Evolutionary conservation across 2,797 vertebrate genomes (phyloP).

Genomic region (Anguilla obscura): DNA sequence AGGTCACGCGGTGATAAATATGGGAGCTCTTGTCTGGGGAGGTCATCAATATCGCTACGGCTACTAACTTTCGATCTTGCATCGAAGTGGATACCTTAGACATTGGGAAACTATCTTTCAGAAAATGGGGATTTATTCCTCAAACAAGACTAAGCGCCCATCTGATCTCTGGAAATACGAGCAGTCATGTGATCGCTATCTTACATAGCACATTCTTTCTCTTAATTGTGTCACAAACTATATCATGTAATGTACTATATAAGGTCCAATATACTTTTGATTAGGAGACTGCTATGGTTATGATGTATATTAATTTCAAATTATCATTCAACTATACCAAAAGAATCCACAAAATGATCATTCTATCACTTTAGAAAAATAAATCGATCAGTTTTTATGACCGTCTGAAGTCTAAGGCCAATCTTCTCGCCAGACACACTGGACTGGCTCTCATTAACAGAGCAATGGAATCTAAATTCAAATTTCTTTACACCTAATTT

Average conservation of each 20-base stretch:
- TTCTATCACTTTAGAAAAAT: not conserved
- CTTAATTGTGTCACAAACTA: not conserved
- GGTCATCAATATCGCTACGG: conserved; percentile 84
- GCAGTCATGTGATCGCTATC: not conserved
- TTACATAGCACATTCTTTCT: not conserved
- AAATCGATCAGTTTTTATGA: not conserved
- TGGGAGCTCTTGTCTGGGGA: conserved; percentile 82
- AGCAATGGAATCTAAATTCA: conserved; percentile 28
- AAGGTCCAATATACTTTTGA: not conserved
- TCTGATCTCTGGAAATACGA: not conserved
- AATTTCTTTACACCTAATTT: conserved; percentile 24
- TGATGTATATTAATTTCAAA: conserved; percentile 1
- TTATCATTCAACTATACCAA: not conserved
- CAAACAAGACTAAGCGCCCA: conserved; percentile 53
- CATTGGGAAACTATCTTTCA: conserved; percentile 78
- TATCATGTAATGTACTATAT: not conserved
- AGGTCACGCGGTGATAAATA: conserved; percentile 90
- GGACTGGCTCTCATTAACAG: conserved; percentile 19
- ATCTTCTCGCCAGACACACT: conserved; percentile 18
- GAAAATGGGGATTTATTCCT: conserved; percentile 74
- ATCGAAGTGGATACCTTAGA: conserved; percentile 77
- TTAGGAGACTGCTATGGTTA: not conserved
- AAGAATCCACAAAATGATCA: not conserved
- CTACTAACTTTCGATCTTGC: conserved; percentile 82
- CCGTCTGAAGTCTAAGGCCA: conserved; percentile 22